A percentile compares a stretch with the other conserved stretches of the same genome.
Evolutionary conservation across 2,888 invertebrate genomes (phyloP).

Genomic region (Idaea dimidiata): DNA sequence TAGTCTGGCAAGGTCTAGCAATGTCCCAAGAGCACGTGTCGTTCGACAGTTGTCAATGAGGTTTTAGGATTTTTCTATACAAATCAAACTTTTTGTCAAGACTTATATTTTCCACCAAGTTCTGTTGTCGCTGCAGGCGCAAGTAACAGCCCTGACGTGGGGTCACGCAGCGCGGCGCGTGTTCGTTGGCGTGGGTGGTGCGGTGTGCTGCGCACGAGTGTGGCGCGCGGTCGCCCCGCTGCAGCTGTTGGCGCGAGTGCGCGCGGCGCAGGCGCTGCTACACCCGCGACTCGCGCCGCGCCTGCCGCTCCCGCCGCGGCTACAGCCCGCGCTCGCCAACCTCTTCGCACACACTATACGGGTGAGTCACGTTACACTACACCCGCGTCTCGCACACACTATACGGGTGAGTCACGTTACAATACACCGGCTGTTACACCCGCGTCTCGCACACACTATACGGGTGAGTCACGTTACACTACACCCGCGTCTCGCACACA

Average conservation of each 20-base stretch:
- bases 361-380: too few species aligned
- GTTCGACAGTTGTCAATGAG: too few species aligned
- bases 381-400: too few species aligned
- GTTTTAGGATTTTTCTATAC: too few species aligned
- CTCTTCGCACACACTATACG: slow-evolving; percentile 96
- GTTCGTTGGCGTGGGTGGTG: slow-evolving; percentile 90
- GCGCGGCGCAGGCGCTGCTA: slow-evolving; percentile 87
- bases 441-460: too few species aligned
- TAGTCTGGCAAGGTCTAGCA: too few species aligned
- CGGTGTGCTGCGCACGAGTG: slow-evolving; percentile 96
- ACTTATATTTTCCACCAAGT: not conserved
- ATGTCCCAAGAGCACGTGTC: too few species aligned
- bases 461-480: too few species aligned
- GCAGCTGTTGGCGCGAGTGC: slow-evolving; percentile 92
- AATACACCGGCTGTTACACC: too few species aligned
- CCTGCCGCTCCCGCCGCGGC: slow-evolving; percentile 92
- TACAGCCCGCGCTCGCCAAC: slow-evolving; percentile 91
- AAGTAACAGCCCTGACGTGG: slow-evolving; percentile 97
- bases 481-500: too few species aligned
- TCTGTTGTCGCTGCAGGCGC: slow-evolving; percentile 81
- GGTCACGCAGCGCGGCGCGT: slow-evolving; percentile 98
- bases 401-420: too few species aligned
- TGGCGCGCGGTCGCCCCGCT: slow-evolving; percentile 94
- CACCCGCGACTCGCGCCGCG: slow-evolving; percentile 87
- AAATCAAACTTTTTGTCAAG: too few species aligned